These are phyloP conservation scores for Penaeus vannamei DNA, from an alignment of 1,140 invertebrate genomes.

Conservation along the genomic window DNA sequence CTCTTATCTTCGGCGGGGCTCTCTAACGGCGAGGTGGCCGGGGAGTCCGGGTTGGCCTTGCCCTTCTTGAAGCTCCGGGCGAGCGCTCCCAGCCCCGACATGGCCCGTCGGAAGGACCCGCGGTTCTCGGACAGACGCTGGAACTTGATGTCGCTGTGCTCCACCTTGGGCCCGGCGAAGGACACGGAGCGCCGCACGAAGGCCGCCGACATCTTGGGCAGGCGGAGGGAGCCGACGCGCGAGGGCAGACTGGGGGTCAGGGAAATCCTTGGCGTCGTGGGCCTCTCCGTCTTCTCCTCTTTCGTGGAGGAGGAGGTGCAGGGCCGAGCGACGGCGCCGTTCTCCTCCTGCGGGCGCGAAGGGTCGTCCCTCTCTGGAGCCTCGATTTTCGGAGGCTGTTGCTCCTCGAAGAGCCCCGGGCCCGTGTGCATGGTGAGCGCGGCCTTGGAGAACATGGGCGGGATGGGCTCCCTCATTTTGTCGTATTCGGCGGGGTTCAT, in stretches of 20 bases:
- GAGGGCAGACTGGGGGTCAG: neutral
- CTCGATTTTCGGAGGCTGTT: neutral
- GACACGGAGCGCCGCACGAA: slow-evolving; percentile 47
- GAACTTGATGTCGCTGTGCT: slow-evolving; percentile 39
- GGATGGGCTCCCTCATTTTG: slow-evolving; percentile 23
- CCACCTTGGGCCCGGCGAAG: slow-evolving; percentile 27
- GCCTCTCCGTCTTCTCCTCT: neutral
- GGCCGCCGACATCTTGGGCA: slow-evolving; percentile 20
- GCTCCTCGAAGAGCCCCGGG: slow-evolving; percentile 43
- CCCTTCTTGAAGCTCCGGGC: slow-evolving; percentile 38
- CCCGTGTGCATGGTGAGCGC: slow-evolving; percentile 46
- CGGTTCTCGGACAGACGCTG: slow-evolving; percentile 42
- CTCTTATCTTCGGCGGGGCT: neutral
- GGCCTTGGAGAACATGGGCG: slow-evolving; percentile 55
- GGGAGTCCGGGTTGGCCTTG: too few species aligned
- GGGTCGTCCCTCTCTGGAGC: neutral
- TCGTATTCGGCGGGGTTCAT: slow-evolving; percentile 43
- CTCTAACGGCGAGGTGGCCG: neutral
- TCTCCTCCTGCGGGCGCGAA: too few species aligned
- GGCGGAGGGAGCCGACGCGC: slow-evolving; percentile 30
- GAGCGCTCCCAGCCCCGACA: slow-evolving; percentile 35
- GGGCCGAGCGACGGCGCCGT: too few species aligned
- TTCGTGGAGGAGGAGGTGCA: too few species aligned
- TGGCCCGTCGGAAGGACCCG: slow-evolving; percentile 46
- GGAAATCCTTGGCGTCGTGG: neutral